Base-by-base conservation (phyloP, 2,888 invertebrate species). In the Athalia circularis region DNA sequence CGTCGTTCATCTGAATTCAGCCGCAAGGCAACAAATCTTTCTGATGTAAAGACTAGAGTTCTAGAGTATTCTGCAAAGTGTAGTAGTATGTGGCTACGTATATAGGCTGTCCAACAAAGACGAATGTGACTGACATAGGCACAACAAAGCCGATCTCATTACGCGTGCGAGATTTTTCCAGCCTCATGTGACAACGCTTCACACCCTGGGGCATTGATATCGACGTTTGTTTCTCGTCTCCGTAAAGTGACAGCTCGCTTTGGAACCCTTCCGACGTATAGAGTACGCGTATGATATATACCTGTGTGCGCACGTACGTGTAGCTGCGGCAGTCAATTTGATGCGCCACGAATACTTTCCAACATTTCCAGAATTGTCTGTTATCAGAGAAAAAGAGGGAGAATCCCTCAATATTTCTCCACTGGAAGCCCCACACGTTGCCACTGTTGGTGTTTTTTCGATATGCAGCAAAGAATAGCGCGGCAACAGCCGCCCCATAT, bases 201-300 rank as follows among this genome's bases (percentile, higher is more conserved):
- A 59, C 57, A 15, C 59, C 72, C 59, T 13, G 57, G 72, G 72
- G 72, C 47, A 72, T 59, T 72, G 59, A 59, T 72, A 72, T 72
- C 59, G 72, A 72, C 72, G 59, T 72, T 72, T 72, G 72, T 72
- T 72, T 57, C 72, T 72, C 59, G 72, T 59, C 72, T 72, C 47
- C 57, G 52, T 13, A 72, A 72, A 72, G 72, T 72, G 59, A 72
- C 72, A 72, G 59, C n/a, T 59, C 7, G 59, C 45, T 72, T 72
- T 47, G 59, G 57, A 72, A 72, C 57, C 47, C 15, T 15, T 47
- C 48, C 59, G 72, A 59, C 72, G 72, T 54, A 54, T n/a, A 72
- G 57, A 72, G 45, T 57, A 29, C 2, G 29, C 29, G 0, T 2
- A 29, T 29, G 29, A 29, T 29, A 29, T 29, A 29, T 29, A 29